Evolutionary conservation across 2,888 invertebrate species (phyloP), one percentile per base, ranked within the genome.

Genomic region (Lasioglossum oenotherae): DNA sequence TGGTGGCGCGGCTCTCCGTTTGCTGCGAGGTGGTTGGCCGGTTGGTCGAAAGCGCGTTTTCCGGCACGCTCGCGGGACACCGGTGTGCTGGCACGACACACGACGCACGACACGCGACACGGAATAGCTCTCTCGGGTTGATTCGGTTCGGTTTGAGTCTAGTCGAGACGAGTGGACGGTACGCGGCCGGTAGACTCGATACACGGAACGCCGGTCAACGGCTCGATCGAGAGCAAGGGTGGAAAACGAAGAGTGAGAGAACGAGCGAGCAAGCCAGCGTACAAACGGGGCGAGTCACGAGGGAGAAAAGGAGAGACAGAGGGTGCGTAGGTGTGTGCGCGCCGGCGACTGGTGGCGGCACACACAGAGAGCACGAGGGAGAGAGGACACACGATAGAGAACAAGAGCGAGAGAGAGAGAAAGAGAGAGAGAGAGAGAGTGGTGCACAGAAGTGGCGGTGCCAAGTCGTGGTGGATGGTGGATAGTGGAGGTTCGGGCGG

Each of bases 401-500:
- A 3, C 2, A 2, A 69, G 38, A 67, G 35, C 10, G 64, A 67
- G 41, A 75, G 16, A 76, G 49, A 75, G 82, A 75, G 84, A 67
- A 84, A 23, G 23, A 64, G 41, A 71, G 84, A 38, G 23, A 12
- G 44, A 71, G 23, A 76, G 67, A 80, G 74, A 84, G 85, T 72
- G 76, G 85, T 85, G 84, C 57, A 84, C 84, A 78, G 85, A 81
- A 82, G 90, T 81, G 88, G 81, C 88, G 88, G 90, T 80, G 81
- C 74, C 80, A 82, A 84, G 82, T 80, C 80, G 78, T 78, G 87
- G 89, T 85, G 88, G 83, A 89, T 87, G 80, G 89, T 89, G 90
- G 84, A 86, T 86, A 88, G 89, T 88, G 89, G 85, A 75, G 90
- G 85, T 87, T 88, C 80, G 76, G 76, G 80, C 76, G 84, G 86